phyloP scores from a whole-genome alignment of 2,113 vertebrate species.

The Recurvirostra avosetta region DNA sequence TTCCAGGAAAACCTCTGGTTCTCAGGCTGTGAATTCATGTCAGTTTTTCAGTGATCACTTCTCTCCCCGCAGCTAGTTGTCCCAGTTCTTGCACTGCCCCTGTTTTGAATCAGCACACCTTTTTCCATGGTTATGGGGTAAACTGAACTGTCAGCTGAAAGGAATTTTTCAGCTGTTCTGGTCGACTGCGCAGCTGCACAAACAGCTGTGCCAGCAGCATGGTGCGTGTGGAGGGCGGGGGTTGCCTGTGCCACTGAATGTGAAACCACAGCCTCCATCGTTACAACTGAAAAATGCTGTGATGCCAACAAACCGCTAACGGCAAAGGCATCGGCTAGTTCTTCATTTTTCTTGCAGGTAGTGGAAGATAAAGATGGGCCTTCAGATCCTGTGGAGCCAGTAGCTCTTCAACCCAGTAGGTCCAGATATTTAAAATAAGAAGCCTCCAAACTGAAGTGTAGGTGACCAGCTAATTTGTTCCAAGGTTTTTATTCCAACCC shows the following conservation, averaged over 20 bases:
- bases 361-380: not conserved
- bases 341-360: not conserved
- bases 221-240: not conserved
- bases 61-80: not conserved
- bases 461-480: not conserved
- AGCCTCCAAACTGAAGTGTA: not conserved
- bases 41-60: not conserved
- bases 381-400: not conserved
- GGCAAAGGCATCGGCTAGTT: not conserved
- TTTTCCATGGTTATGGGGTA: not conserved
- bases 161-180: conserved; percentile 7
- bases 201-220: not conserved
- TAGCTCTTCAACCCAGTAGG: not conserved
- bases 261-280: not conserved
- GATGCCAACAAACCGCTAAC: not conserved
- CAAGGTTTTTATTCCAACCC: not conserved
- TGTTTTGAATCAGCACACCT: not conserved
- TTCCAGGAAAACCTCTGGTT: not conserved
- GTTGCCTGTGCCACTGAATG: not conserved
- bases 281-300: not conserved
- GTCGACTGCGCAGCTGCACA: not conserved
- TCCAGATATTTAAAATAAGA: not conserved
- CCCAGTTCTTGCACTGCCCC: not conserved
- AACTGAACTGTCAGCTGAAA: not conserved
- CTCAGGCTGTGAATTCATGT: not conserved